Conservation (phyloP, 2,888 invertebrate species). For the Drosophila nigricruria region DNA sequence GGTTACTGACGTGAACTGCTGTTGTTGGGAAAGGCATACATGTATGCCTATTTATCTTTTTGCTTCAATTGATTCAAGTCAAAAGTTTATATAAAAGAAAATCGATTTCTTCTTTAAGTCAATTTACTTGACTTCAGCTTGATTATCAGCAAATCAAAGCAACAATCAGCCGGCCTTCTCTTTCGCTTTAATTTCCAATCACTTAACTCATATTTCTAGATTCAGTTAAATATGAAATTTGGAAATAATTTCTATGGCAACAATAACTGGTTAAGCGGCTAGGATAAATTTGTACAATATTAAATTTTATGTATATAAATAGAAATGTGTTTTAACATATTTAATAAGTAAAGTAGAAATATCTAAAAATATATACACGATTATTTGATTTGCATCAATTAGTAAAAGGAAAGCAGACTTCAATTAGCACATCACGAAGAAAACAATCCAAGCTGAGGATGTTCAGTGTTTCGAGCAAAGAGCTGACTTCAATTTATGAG, state of each 20-base stretch:
- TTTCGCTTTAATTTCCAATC: not conserved
- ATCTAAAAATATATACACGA: not conserved
- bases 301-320: not conserved
- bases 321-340: not conserved
- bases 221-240: not conserved
- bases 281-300: not conserved
- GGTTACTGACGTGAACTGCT: constrained; percentile 41
- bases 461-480: not conserved
- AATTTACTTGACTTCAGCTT: not conserved
- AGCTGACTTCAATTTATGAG: not conserved
- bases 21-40: constrained; percentile 6
- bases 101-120: not conserved
- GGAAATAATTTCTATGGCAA: no score
- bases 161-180: not conserved
- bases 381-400: not conserved
- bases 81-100: not conserved
- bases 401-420: not conserved
- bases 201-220: not conserved
- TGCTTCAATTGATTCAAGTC: not conserved
- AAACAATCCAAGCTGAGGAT: not conserved
- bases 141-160: not conserved
- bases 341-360: not conserved
- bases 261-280: no score
- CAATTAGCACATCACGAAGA: not conserved
- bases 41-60: not conserved